phyloP scores from a whole-genome alignment of 2,113 vertebrate species.

The Saimiri boliviensis region DNA sequence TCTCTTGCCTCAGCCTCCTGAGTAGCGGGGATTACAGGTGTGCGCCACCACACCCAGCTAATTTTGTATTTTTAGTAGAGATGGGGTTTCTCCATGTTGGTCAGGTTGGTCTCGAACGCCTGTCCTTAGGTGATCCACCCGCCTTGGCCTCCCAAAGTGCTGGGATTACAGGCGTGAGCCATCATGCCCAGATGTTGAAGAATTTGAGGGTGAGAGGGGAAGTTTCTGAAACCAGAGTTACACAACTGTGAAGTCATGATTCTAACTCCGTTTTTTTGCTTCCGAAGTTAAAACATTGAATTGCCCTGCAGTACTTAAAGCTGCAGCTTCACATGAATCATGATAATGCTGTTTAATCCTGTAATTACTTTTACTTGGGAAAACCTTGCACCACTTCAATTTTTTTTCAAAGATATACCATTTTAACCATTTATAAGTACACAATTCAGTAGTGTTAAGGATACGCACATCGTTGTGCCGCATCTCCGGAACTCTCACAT shows the following conservation, averaged over 20 bases:
- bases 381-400: background rate
- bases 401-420: background rate
- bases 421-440: background rate
- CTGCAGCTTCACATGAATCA: background rate
- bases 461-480: background rate
- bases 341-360: background rate
- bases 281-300: background rate
- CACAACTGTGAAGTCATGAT: background rate
- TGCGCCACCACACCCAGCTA: no score
- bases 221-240: no score
- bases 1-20: no score
- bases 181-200: no score
- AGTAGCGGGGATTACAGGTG: no score
- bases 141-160: no score
- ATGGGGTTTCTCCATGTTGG: no score
- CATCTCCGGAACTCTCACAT: background rate
- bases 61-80: no score
- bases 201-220: background rate
- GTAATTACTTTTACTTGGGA: background rate
- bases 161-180: no score
- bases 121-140: no score
- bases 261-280: background rate
- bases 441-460: background rate
- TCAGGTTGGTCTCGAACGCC: no score
- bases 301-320: background rate